These are phyloP conservation scores for Kradibia gibbosae DNA, from an alignment of 1,140 invertebrate species.

Conservation along the genomic window DNA sequence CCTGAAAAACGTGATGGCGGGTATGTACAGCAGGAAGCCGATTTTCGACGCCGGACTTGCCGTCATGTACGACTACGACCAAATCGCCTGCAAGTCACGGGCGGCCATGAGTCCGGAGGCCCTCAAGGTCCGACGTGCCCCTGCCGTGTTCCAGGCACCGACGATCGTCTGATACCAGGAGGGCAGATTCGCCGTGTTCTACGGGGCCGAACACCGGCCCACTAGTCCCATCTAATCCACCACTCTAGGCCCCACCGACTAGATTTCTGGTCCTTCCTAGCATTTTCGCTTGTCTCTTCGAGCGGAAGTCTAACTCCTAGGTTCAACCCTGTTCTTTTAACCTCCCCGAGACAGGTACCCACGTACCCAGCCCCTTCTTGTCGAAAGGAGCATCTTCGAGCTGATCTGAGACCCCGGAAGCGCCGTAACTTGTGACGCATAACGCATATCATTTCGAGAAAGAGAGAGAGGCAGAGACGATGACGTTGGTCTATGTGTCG, in stretches of 20 bases:
- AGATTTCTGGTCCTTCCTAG: background rate
- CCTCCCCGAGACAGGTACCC: background rate
- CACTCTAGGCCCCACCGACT: constrained; percentile 20
- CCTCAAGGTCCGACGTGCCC: constrained; percentile 68
- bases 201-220: constrained; percentile 37
- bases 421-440: too few species aligned
- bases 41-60: constrained; percentile 56
- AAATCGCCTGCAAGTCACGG: constrained; percentile 64
- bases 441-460: too few species aligned
- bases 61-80: constrained; percentile 70
- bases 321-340: background rate
- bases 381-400: too few species aligned
- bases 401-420: too few species aligned
- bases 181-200: constrained; percentile 50
- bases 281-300: background rate
- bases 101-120: constrained; percentile 69
- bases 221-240: constrained; percentile 33
- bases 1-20: constrained; percentile 15
- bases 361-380: background rate
- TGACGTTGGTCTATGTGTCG: too few species aligned
- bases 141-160: constrained; percentile 68
- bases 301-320: too few species aligned
- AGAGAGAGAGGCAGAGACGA: too few species aligned
- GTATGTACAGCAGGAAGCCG: constrained; percentile 8
- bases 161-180: constrained; percentile 66